Evolutionary conservation across 2,797 vertebrate genomes (phyloP), one percentile per base, ranked within the genome.

Genomic region (Botia almorhae): DNA sequence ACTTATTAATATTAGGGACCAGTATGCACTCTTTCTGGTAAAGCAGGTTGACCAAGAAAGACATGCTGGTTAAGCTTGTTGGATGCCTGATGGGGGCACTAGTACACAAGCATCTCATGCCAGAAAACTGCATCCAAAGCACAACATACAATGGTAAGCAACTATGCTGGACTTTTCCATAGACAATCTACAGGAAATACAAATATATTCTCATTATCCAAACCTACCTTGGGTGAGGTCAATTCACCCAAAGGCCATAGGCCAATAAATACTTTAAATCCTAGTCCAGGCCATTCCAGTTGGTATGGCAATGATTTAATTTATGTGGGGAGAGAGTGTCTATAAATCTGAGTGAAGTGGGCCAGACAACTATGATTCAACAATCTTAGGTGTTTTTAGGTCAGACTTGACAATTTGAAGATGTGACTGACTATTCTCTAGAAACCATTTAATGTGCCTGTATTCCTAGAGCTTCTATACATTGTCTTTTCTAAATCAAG

Each of bases 271-370:
- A 33, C 33, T 33, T 33, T 33, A 5, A 33, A 33, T 33, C 33
- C 4, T 33, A 3, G 33, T 33, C 33, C 33, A 33, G 33, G 33
- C 33, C 33, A 33, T 33, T 33, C 33, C 33, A 33, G 33, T 33
- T 33, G 33, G 4, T 33, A 33, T 5, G 33, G 33, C 33, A 33
- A 33, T 33, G 3, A 33, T 2, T 33, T 33, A 33, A 33, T 33
- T 33, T 33, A 33, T 33, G 17, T 78, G 43, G 67, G 67, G 33
- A 61, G 67, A 50, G 8, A 78, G 39, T 17, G 71, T 53, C 69
- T 71, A 64, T 64, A 79, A 79, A 79, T 64, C 76, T 53, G 12
- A 53, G 13, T 78, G 68, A 78, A 71, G 56, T 64, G 26, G 29
- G 19, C 61, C 61, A 73, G 33, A 56, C 61, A 16, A 11, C 43